Evolutionary conservation across 2,797 vertebrate genomes (phyloP).

Genomic region (Enteromius afrohamiltoni): DNA sequence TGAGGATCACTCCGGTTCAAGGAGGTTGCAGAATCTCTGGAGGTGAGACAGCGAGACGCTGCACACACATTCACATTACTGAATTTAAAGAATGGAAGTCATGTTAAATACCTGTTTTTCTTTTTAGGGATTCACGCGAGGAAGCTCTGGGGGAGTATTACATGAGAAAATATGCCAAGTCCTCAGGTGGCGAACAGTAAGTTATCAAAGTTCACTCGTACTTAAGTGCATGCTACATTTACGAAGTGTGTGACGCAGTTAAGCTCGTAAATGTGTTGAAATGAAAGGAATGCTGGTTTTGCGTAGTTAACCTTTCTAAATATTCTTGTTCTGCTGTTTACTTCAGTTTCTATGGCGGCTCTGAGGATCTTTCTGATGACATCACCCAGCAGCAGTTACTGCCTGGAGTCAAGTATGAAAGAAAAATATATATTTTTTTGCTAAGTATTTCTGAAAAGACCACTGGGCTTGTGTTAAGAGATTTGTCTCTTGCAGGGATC

Average conservation of each 20-base stretch:
- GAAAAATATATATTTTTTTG: not conserved
- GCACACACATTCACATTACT: not conserved
- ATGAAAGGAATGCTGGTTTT: not conserved
- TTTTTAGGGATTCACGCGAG: slow-evolving; percentile 88
- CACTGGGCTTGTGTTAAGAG: not conserved
- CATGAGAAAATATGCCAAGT: slow-evolving; percentile 97
- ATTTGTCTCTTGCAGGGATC: slow-evolving; percentile 78
- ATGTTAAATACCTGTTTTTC: not conserved
- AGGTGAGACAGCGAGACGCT: slow-evolving; percentile 72
- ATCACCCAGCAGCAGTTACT: slow-evolving; percentile 96
- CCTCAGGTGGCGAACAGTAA: slow-evolving; percentile 90
- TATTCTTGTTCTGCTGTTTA: not conserved
- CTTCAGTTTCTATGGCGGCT: slow-evolving; percentile 85
- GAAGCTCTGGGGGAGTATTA: slow-evolving; percentile 95
- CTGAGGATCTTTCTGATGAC: slow-evolving; percentile 94
- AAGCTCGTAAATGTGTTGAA: not conserved
- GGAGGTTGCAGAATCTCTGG: slow-evolving; percentile 93
- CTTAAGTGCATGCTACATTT: not conserved
- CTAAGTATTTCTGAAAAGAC: not conserved
- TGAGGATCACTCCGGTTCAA: slow-evolving; percentile 91
- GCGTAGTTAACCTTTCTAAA: not conserved
- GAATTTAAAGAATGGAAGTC: not conserved
- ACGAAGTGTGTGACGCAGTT: not conserved
- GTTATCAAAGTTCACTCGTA: slow-evolving; percentile 60
- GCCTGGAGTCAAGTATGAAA: slow-evolving; percentile 93